These are phyloP conservation scores for Mirounga angustirostris DNA, from an alignment of 2,113 vertebrate species.

Conservation along the genomic window DNA sequence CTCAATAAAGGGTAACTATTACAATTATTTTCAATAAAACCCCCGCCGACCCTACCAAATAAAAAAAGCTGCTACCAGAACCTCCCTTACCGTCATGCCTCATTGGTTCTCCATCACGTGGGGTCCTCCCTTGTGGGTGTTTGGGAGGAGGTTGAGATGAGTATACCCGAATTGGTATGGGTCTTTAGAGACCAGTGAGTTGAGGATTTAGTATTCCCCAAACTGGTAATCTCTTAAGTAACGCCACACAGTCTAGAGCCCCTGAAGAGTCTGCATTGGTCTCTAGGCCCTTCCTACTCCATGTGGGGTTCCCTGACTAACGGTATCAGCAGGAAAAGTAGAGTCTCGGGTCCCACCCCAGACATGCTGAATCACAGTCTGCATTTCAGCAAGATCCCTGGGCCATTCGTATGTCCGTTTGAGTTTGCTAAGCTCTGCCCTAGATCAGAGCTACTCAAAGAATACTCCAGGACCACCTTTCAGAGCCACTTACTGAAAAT, in stretches of 20 bases:
- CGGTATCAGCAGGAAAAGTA: not conserved
- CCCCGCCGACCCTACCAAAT: not conserved
- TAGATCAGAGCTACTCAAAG: not conserved
- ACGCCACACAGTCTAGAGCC: not conserved
- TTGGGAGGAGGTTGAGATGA: not conserved
- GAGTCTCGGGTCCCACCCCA: not conserved
- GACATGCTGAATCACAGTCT: not conserved
- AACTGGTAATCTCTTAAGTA: not conserved
- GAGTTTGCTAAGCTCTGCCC: not conserved
- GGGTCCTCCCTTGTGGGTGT: not conserved
- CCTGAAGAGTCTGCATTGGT: not conserved
- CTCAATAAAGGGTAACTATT: not conserved
- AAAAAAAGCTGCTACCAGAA: not conserved
- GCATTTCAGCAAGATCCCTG: not conserved
- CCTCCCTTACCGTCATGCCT: not conserved
- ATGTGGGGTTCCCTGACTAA: not conserved
- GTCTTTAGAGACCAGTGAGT: not conserved
- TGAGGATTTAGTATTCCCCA: not conserved
- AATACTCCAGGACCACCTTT: not conserved
- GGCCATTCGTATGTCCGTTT: not conserved
- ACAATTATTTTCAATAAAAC: not conserved
- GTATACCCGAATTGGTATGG: rapidly evolving
- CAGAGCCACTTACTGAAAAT: not conserved
- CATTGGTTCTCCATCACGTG: rapidly evolving
- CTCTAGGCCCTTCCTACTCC: not conserved